phyloP scores from a whole-genome alignment of 2,888 invertebrate species.

The Cyrtodaria siliqua region DNA sequence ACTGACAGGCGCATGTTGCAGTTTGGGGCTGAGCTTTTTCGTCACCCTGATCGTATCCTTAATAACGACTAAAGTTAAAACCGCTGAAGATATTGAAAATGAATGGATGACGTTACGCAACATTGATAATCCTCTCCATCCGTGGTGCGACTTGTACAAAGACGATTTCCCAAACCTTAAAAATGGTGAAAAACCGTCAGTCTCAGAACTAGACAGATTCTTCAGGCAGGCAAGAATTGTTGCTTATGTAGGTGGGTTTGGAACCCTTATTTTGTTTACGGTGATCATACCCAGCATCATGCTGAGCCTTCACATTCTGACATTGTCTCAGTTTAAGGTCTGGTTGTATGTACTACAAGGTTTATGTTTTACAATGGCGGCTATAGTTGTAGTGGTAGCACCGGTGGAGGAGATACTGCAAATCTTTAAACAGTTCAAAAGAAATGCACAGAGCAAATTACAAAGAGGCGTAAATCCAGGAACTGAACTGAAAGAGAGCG shows the following conservation, averaged over 20 bases:
- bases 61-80: slow-evolving; percentile 65
- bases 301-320: slow-evolving; percentile 66
- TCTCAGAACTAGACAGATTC: slow-evolving; percentile 62
- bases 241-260: slow-evolving; percentile 68
- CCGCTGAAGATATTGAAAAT: slow-evolving; percentile 41
- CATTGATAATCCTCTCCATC: slow-evolving; percentile 75
- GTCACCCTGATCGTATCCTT: slow-evolving; percentile 75
- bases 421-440: slow-evolving; percentile 28
- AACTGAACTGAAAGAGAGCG: no score
- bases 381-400: slow-evolving; percentile 64
- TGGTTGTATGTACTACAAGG: slow-evolving; percentile 68
- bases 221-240: slow-evolving; percentile 68
- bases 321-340: slow-evolving; percentile 63
- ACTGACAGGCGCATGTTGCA: slow-evolving; percentile 71
- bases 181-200: slow-evolving; percentile 62
- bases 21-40: slow-evolving; percentile 65
- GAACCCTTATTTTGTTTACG: slow-evolving; percentile 64
- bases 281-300: slow-evolving; percentile 71
- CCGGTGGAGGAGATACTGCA: slow-evolving; percentile 69
- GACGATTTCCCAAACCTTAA: slow-evolving; percentile 69
- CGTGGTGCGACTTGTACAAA: slow-evolving; percentile 68
- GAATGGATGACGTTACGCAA: slow-evolving; percentile 73
- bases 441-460: no score
- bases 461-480: no score
- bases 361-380: slow-evolving; percentile 69